Conservation (phyloP, 2,113 vertebrate genomes). For the Platysternon megacephalum region DNA sequence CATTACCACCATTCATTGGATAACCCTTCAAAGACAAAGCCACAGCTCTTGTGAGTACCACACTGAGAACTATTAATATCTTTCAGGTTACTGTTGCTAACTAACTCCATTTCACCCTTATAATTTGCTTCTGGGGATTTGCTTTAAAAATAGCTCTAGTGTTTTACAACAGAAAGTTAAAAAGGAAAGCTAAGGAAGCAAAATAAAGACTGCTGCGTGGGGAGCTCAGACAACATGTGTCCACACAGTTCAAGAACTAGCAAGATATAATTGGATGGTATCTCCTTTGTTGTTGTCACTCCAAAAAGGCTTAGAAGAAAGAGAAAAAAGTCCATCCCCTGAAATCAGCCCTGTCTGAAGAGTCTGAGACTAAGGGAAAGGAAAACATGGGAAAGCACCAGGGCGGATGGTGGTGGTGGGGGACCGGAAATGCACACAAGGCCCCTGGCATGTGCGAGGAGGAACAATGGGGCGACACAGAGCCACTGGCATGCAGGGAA, state of each 20-base stretch:
- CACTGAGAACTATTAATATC: neutral
- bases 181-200: neutral
- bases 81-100: neutral
- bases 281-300: neutral
- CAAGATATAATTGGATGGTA: neutral
- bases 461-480: neutral
- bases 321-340: neutral
- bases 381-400: neutral
- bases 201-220: neutral
- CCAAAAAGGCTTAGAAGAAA: neutral
- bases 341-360: neutral
- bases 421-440: neutral
- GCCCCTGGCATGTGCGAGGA: neutral
- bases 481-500: neutral
- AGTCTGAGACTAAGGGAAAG: neutral
- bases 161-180: neutral
- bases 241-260: neutral
- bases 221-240: accelerated
- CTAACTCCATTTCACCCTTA: neutral
- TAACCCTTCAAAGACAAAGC: conserved; percentile 18
- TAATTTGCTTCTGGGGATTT: neutral
- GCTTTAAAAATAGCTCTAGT: neutral
- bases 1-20: neutral
- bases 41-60: neutral
- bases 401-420: neutral